Conservation (phyloP, 2,888 invertebrate species). For the Lysandra coridon region DNA sequence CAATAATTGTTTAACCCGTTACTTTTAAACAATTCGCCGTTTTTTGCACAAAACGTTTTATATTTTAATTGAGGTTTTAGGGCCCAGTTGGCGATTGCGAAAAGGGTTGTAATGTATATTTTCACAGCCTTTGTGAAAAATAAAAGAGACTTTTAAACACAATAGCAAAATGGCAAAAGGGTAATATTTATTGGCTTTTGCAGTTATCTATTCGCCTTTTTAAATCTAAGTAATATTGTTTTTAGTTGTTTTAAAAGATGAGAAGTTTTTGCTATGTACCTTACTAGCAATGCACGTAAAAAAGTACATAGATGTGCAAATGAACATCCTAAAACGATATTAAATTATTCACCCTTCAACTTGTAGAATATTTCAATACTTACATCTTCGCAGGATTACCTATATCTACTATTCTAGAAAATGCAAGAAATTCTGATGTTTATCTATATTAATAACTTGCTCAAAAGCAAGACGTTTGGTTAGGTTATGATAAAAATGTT, state of each 20-base stretch:
- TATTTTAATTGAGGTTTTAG: conserved; percentile 48
- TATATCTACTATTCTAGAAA: too few relatives aligned
- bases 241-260: background rate
- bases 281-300: background rate
- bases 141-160: background rate
- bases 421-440: too few relatives aligned
- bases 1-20: conserved; percentile 45
- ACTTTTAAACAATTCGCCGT: conserved; percentile 45
- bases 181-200: conserved; percentile 4
- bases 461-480: too few relatives aligned
- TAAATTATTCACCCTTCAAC: too few relatives aligned
- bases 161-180: conserved; percentile 26
- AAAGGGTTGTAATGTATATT: conserved; percentile 54
- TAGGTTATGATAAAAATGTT: too few relatives aligned
- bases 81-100: conserved; percentile 54
- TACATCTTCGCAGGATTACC: too few relatives aligned
- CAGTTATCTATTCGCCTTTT: background rate
- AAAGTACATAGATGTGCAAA: background rate
- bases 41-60: conserved; percentile 39
- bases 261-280: background rate
- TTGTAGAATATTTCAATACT: too few relatives aligned
- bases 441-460: too few relatives aligned
- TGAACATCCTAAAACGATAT: too few relatives aligned
- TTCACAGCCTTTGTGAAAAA: conserved; percentile 37
- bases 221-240: background rate